Base-by-base conservation (phyloP, 2,888 invertebrate species). In the Podabrus alpinus region DNA sequence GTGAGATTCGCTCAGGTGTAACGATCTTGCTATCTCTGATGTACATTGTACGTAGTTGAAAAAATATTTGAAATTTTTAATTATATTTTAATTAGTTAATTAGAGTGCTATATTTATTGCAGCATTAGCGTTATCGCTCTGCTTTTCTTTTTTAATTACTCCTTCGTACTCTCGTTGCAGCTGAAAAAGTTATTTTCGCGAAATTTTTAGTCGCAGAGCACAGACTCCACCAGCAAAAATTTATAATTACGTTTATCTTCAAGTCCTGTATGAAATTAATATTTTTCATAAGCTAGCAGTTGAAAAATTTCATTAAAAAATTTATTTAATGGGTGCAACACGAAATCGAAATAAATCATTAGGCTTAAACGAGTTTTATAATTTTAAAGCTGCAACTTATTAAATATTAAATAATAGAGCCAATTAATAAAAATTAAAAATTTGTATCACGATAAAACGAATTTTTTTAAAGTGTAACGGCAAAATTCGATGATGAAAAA, bases 1-100 rank as follows among this genome's bases (percentile, higher is more conserved):
- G 68, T 68, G 29, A 19, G 25, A 62, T 68, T 59, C 72, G 68
- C 77, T 79, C 78, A 66, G 72, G 70, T 73, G 71, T 78, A 73
- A 75, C 78, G 68, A 75, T 78, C 62, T 64, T 64, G 62, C 62
- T 45, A 45, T 45, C 45, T 45, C 45, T n/a, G 45, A 67, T 67
- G 1, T 67, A 67, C 16, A 19, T 15, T 24, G 19, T 67, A 67
- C 15, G 13, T 45, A 67, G 45, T 45, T 45, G 13, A 45, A 45
- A 29, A 45, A 45, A 45, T 45, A 45, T 45, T 7, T 45, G n/a
- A n/a, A 45, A 45, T 45, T 45, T 45, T 45, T 45, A 45, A 45
- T 45, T 45, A 45, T 45, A 45, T 45, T 45, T 45, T 45, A 45
- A 45, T 45, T 45, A 45, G 45, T 45, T 45, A 45, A 45, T 45